Conservation (phyloP, 23 tunicate species). For the Ascidia mentula region DNA sequence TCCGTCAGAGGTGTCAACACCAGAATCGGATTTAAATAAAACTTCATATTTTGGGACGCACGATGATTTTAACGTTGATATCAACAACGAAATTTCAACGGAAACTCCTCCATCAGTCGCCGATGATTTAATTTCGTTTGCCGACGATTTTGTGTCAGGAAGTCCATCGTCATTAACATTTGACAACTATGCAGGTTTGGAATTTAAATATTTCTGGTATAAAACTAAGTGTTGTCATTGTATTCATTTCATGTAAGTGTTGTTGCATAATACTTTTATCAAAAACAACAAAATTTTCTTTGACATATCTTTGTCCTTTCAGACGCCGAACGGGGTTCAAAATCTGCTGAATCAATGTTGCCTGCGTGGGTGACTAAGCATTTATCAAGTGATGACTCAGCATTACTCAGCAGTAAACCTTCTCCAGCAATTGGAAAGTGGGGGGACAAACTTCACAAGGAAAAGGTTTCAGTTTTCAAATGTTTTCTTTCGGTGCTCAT, state of each 20-base stretch:
- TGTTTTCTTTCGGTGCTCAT: no score
- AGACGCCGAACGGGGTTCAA: background rate
- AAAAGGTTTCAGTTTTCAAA: background rate
- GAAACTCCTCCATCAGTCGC: no score
- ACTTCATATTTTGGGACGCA: background rate
- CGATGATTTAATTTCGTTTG: no score
- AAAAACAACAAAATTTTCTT: no score
- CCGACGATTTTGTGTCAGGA: no score
- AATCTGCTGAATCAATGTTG: background rate
- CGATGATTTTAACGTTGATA: background rate
- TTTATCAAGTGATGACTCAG: background rate
- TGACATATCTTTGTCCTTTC: background rate
- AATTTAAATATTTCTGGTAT: no score
- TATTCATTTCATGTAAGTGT: no score
- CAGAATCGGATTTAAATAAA: constrained; percentile 3
- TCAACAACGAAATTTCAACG: background rate
- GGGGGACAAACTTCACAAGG: background rate
- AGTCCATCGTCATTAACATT: background rate
- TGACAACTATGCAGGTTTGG: background rate
- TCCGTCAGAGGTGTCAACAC: no score
- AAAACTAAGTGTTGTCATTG: no score
- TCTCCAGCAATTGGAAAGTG: background rate
- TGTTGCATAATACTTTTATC: no score
- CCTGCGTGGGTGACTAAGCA: constrained; percentile 1
- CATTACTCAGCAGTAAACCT: background rate